These are phyloP conservation scores for Oscheius myriophilus DNA, from an alignment of 2,888 invertebrate genomes.

Conservation along the genomic window DNA sequence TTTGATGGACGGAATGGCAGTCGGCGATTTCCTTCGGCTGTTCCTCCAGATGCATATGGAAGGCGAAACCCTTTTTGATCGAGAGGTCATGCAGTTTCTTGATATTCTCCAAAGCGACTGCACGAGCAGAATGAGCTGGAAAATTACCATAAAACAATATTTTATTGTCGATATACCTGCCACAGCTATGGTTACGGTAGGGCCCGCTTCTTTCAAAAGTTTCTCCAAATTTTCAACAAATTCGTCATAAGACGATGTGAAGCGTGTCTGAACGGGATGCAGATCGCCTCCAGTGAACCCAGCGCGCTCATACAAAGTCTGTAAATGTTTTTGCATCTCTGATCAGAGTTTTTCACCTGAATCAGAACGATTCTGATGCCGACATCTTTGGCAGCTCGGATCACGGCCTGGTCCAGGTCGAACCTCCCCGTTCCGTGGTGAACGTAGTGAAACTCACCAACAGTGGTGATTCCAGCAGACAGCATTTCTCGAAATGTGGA, in stretches of 20 bases:
- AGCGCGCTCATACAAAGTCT: constrained; percentile 65
- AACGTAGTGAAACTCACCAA: constrained; percentile 70
- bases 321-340: constrained; percentile 7
- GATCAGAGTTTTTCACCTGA: constrained; percentile 30
- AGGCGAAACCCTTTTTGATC: constrained; percentile 46
- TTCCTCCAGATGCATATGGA: constrained; percentile 70
- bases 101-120: constrained; percentile 57
- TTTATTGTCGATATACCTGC: constrained; percentile 37
- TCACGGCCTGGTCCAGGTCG: constrained; percentile 62
- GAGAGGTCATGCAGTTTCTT: constrained; percentile 52
- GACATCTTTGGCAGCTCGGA: constrained; percentile 63
- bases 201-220: constrained; percentile 30
- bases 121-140: constrained; percentile 69
- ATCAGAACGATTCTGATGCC: constrained; percentile 66
- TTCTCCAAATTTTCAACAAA: constrained; percentile 51
- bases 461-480: constrained; percentile 67
- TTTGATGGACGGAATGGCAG: constrained; percentile 38
- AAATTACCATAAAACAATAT: neutral
- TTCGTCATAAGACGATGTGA: constrained; percentile 53
- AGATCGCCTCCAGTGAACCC: constrained; percentile 58
- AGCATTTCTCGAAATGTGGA: constrained; percentile 68
- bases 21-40: constrained; percentile 66
- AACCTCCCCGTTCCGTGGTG: constrained; percentile 63
- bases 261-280: constrained; percentile 57
- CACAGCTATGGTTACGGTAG: constrained; percentile 44